phyloP scores from a whole-genome alignment of 2,888 invertebrate genomes.

The Saturnia japonica region DNA sequence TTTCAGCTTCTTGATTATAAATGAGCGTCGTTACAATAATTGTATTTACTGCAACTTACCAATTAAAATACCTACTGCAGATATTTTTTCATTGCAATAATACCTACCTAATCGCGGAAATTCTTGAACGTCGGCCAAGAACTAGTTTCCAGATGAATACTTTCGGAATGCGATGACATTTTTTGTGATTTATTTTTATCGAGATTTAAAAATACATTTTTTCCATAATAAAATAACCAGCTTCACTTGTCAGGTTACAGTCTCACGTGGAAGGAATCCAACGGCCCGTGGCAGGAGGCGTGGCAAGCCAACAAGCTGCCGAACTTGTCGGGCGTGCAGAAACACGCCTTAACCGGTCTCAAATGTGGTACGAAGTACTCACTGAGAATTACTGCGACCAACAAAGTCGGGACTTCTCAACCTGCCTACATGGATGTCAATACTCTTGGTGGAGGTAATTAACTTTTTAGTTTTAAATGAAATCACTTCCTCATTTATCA shows the following conservation, averaged over 20 bases:
- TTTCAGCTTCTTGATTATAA: too few species aligned
- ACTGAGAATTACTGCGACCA: conserved; percentile 90
- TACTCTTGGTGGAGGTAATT: conserved; percentile 81
- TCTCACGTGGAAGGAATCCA: conserved; percentile 76
- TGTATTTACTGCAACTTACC: too few species aligned
- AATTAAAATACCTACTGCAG: too few species aligned
- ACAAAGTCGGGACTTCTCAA: conserved; percentile 90
- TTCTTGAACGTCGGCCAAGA: too few species aligned
- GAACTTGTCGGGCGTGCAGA: conserved; percentile 80
- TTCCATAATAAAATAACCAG: conserved; percentile 16
- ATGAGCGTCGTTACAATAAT: too few species aligned
- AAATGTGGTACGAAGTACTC: conserved; percentile 93
- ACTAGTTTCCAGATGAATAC: too few species aligned
- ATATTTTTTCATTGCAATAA: too few species aligned
- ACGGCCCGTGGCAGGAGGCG: conserved; percentile 82
- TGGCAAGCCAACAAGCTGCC: conserved; percentile 82
- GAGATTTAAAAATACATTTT: neutral
- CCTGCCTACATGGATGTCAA: conserved; percentile 84
- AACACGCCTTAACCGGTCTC: conserved; percentile 85
- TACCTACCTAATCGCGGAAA: too few species aligned
- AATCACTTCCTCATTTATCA: too few species aligned
- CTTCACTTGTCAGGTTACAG: conserved; percentile 64
- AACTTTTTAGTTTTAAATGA: too few species aligned
- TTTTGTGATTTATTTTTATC: too few species aligned
- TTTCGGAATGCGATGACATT: too few species aligned